These are phyloP conservation scores for Tineola bisselliella DNA, from an alignment of 2,888 invertebrate species.

Conservation along the genomic window DNA sequence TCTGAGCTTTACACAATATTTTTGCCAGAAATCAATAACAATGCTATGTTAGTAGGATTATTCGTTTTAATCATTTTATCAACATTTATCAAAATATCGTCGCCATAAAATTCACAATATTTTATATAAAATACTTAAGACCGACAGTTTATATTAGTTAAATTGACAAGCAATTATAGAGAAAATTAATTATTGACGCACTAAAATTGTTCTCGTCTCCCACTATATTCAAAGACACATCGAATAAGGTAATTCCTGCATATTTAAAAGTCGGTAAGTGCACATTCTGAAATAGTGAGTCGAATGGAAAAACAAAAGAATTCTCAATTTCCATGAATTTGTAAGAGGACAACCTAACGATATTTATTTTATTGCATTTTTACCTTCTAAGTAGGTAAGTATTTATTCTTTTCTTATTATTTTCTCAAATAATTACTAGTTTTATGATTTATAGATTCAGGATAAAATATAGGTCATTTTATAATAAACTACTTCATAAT, in stretches of 20 bases:
- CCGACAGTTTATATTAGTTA: too few relatives aligned
- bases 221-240: too few relatives aligned
- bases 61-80: too few relatives aligned
- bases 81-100: too few relatives aligned
- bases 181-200: too few relatives aligned
- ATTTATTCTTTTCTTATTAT: background rate
- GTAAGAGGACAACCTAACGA: background rate
- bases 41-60: too few relatives aligned
- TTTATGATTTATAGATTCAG: background rate
- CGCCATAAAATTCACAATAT: too few relatives aligned
- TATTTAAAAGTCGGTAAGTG: background rate
- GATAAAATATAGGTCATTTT: conserved; percentile 32
- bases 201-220: too few relatives aligned
- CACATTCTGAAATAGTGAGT: background rate
- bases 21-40: too few relatives aligned
- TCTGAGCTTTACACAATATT: background rate
- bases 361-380: background rate
- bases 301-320: background rate
- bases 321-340: background rate
- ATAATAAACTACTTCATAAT: conserved; percentile 49
- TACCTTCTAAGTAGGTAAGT: background rate
- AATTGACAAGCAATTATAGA: too few relatives aligned
- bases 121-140: too few relatives aligned
- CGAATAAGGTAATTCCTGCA: background rate
- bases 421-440: background rate